Evolutionary conservation across 2,797 vertebrate genomes (phyloP).

Genomic region (Syngnathus rostellatus): DNA sequence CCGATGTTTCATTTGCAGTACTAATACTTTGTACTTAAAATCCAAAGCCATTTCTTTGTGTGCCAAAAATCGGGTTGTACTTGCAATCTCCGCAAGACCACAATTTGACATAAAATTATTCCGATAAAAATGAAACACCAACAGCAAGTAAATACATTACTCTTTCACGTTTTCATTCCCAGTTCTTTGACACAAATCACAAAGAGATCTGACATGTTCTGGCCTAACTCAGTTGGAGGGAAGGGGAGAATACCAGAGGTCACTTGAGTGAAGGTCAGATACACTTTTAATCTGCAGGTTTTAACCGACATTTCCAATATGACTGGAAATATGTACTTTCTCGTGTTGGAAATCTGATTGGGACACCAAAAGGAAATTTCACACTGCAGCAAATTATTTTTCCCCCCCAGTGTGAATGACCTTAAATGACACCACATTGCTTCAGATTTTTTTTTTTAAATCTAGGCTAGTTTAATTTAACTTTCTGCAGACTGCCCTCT

Average conservation of each 20-base stretch:
- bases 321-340: not conserved
- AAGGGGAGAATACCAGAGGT: not conserved
- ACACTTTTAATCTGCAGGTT: constrained; percentile 17
- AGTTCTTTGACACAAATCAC: not conserved
- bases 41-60: not conserved
- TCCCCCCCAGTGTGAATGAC: constrained; percentile 12
- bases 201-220: not conserved
- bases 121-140: no score
- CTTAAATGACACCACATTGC: constrained; percentile 28
- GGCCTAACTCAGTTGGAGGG: not conserved
- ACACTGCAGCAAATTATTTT: constrained; percentile 7
- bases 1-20: not conserved
- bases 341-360: constrained; percentile 13
- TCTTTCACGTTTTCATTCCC: not conserved
- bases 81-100: not conserved
- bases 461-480: constrained; percentile 19
- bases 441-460: constrained; percentile 4
- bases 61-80: not conserved
- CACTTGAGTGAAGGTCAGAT: constrained; percentile 6
- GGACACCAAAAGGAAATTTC: constrained; percentile 16
- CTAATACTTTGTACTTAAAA: not conserved
- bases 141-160: not conserved
- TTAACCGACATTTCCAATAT: constrained; percentile 4
- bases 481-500: constrained; percentile 15
- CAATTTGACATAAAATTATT: not conserved